These are phyloP conservation scores for Corvus moneduloides DNA, from an alignment of 2,113 vertebrate species.

Conservation along the genomic window DNA sequence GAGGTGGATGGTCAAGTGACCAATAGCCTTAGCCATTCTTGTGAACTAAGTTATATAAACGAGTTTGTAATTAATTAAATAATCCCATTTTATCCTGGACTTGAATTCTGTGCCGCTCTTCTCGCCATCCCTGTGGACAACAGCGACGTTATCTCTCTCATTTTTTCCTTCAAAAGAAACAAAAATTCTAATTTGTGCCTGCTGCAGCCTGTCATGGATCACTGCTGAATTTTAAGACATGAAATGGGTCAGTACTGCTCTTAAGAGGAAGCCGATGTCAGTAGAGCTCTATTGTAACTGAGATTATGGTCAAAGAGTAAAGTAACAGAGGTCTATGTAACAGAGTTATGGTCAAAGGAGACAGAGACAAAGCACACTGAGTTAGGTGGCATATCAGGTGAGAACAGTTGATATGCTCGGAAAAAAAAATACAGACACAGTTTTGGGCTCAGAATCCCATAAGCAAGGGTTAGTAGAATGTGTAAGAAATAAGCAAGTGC, in stretches of 20 bases:
- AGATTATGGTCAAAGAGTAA: neutral
- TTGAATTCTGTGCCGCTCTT: too few relatives aligned
- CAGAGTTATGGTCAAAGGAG: neutral
- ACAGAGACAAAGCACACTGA: neutral
- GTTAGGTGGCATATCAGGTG: neutral
- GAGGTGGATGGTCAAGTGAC: too few relatives aligned
- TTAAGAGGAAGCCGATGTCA: neutral
- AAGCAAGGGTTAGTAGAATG: neutral
- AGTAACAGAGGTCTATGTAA: neutral
- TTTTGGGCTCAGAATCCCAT: neutral
- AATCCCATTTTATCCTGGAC: too few relatives aligned
- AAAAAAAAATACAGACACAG: neutral
- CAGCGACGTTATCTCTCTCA: neutral
- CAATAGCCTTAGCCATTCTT: too few relatives aligned
- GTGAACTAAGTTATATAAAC: too few relatives aligned
- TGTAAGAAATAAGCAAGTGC: neutral
- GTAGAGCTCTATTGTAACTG: neutral
- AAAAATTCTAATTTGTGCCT: neutral
- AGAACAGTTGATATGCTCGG: neutral
- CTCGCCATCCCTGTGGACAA: too few relatives aligned
- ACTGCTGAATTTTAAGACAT: neutral
- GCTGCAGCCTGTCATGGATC: neutral
- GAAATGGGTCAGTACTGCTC: neutral
- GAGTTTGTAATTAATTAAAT: too few relatives aligned
- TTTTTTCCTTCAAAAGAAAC: neutral